A percentile compares a stretch with the other conserved stretches of the same genome.
phyloP scores from a whole-genome alignment of 1,140 invertebrate species.

The Panulirus ornatus region DNA sequence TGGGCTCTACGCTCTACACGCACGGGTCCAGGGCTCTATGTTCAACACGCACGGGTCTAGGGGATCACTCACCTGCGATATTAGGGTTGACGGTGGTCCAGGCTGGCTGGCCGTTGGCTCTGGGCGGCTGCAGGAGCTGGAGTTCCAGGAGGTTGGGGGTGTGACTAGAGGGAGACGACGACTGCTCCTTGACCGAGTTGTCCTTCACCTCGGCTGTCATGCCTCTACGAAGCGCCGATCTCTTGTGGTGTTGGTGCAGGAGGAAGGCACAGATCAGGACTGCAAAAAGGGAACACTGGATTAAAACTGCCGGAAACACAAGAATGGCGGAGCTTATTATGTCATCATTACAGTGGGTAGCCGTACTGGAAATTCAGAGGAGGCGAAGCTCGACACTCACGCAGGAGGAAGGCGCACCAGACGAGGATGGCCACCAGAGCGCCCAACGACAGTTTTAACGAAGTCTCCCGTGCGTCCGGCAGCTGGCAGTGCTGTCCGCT shows the following conservation, averaged over 20 bases:
- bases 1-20: too few species aligned
- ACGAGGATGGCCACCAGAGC: conserved; percentile 45
- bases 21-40: too few species aligned
- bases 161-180: not conserved
- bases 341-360: not conserved
- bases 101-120: conserved; percentile 40
- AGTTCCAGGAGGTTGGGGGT: conserved; percentile 32
- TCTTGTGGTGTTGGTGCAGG: conserved; percentile 35
- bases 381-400: not conserved
- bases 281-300: not conserved
- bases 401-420: conserved; percentile 52
- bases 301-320: not conserved
- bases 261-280: conserved; percentile 41
- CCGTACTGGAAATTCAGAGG: not conserved
- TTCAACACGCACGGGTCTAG: too few species aligned
- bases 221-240: not conserved
- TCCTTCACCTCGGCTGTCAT: not conserved
- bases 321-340: too few species aligned
- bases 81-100: conserved; percentile 27
- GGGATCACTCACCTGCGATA: conserved; percentile 34
- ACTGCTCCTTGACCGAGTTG: not conserved
- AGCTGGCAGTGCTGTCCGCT: conserved; percentile 36
- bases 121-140: conserved; percentile 11
- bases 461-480: conserved; percentile 26
- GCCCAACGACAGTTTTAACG: conserved; percentile 35